Evolutionary conservation across 92 coral and sea anemone species (phyloP).

Genomic region (Parazoanthus darwini): DNA sequence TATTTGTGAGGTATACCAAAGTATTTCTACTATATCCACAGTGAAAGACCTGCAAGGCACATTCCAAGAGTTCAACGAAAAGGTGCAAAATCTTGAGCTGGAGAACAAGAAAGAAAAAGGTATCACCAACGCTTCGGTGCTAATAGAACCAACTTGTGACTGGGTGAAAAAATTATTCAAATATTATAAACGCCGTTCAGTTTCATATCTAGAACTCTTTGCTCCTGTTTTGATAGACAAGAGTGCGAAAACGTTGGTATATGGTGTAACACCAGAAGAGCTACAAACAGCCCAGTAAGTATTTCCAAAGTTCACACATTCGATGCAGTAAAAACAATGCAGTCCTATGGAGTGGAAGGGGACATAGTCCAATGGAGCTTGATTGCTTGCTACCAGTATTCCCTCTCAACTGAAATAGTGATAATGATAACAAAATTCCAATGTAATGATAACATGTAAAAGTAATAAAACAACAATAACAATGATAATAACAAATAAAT

Average conservation of each 20-base stretch:
- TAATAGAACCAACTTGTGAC: too few relatives aligned
- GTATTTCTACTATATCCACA: neutral
- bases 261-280: constrained; percentile 53
- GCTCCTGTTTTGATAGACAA: constrained; percentile 37
- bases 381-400: too few relatives aligned
- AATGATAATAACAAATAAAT: too few relatives aligned
- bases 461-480: too few relatives aligned
- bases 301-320: neutral
- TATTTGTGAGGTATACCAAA: neutral
- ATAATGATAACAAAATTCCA: too few relatives aligned
- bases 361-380: too few relatives aligned
- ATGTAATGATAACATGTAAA: too few relatives aligned
- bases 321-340: too few relatives aligned
- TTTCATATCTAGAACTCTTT: neutral
- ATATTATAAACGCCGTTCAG: neutral
- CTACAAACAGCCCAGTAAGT: constrained; percentile 48
- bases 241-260: constrained; percentile 45
- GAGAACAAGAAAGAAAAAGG: constrained; percentile 63
- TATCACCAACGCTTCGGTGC: neutral
- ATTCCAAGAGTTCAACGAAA: constrained; percentile 48
- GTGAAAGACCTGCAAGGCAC: constrained; percentile 43
- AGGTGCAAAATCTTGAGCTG: constrained; percentile 54
- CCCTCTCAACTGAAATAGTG: too few relatives aligned
- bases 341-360: too few relatives aligned
- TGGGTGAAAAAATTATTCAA: neutral